Evolutionary conservation across 1,140 invertebrate genomes (phyloP).

Genomic region (Lepidostoma basale): DNA sequence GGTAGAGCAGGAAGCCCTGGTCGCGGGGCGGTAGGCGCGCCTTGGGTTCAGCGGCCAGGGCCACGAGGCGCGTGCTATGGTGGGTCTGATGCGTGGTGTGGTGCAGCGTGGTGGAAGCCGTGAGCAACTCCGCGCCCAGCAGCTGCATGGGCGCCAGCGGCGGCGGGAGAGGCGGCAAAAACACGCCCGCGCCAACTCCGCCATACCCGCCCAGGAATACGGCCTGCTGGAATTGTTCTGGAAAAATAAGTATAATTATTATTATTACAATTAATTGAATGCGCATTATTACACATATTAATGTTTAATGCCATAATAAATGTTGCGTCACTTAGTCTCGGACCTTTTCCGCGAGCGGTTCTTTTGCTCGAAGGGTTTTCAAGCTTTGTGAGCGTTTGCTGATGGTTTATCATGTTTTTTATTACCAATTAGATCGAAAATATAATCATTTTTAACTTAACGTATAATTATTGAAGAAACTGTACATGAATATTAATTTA

Average conservation of each 20-base stretch:
- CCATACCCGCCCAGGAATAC: constrained; percentile 75
- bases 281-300: too few species aligned
- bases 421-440: too few species aligned
- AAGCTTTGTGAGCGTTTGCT: too few species aligned
- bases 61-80: constrained; percentile 61
- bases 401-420: too few species aligned
- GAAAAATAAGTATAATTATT: constrained; percentile 47
- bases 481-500: too few species aligned
- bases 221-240: constrained; percentile 76
- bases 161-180: constrained; percentile 68
- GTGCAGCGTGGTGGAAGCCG: constrained; percentile 56
- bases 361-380: too few species aligned
- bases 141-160: constrained; percentile 65
- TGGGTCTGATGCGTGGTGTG: constrained; percentile 52
- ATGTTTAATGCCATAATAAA: too few species aligned
- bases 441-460: too few species aligned
- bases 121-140: constrained; percentile 61
- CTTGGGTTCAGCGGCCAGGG: constrained; percentile 60
- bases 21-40: constrained; percentile 48
- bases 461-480: too few species aligned
- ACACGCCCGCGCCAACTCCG: constrained; percentile 64
- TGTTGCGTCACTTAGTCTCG: too few species aligned
- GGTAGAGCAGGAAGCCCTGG: constrained; percentile 39
- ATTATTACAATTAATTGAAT: background rate
- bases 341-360: too few species aligned